These are phyloP conservation scores for Ammodramus savannarum DNA, from an alignment of 2,113 vertebrate species.

Conservation along the genomic window DNA sequence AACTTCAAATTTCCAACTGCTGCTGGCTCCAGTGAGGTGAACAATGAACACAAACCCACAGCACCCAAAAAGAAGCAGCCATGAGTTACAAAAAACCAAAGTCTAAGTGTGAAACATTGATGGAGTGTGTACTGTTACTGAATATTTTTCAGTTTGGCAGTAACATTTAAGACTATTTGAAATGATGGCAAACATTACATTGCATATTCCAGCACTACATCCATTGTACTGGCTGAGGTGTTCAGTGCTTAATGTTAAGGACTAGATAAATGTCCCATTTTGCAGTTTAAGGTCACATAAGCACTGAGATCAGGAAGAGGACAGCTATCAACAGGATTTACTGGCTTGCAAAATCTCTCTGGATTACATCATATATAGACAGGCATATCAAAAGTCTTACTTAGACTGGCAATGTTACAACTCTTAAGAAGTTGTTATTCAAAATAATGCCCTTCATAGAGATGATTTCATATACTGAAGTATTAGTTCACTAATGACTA, in stretches of 20 bases:
- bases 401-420: background rate
- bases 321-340: background rate
- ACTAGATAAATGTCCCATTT: background rate
- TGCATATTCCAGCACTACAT: background rate
- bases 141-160: background rate
- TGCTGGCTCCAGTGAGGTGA: background rate
- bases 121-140: background rate
- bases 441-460: background rate
- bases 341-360: background rate
- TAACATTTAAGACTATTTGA: background rate
- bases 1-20: background rate
- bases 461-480: background rate
- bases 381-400: background rate
- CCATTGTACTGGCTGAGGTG: background rate
- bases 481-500: background rate
- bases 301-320: background rate
- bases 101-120: background rate
- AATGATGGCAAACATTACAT: background rate
- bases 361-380: background rate
- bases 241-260: background rate
- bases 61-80: background rate
- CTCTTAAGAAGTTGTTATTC: background rate
- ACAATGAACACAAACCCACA: background rate
- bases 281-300: background rate
- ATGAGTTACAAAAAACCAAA: background rate